Conservation (phyloP, 2,113 vertebrate genomes). For the Hystrix brachyura region DNA sequence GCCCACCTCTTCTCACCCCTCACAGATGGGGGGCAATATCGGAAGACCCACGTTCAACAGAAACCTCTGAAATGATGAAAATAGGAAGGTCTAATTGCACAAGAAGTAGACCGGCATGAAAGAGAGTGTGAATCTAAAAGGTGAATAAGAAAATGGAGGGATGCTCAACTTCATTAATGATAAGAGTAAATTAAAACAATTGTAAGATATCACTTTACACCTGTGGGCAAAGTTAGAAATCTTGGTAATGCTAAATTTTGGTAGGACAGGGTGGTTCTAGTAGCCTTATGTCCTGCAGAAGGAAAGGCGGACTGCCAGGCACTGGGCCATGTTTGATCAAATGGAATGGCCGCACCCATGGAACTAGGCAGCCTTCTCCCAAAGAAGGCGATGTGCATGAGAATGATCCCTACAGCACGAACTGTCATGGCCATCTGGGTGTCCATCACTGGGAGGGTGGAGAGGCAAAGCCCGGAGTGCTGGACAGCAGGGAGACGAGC, state of each 20-base stretch:
- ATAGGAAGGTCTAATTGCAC: background rate
- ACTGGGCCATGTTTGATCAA: background rate
- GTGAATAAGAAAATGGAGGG: background rate
- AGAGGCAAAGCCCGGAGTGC: background rate
- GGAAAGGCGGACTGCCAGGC: background rate
- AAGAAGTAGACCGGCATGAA: background rate
- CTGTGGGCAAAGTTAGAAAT: background rate
- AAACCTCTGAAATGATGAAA: background rate
- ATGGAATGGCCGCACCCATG: rapidly evolving
- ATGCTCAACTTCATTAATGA: background rate
- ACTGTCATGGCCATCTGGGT: background rate
- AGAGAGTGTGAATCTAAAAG: background rate
- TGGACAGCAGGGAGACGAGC: rapidly evolving
- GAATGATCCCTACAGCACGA: background rate
- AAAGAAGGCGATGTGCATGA: background rate
- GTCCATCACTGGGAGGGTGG: background rate
- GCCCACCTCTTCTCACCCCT: background rate
- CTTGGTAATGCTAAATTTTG: background rate
- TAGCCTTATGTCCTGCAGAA: background rate
- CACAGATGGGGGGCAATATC: background rate
- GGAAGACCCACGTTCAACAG: background rate
- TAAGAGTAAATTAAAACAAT: background rate
- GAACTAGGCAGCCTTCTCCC: background rate
- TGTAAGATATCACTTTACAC: background rate
- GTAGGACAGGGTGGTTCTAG: background rate